phyloP scores from a whole-genome alignment of 1,140 invertebrate genomes.

The Chymomyza costata region DNA sequence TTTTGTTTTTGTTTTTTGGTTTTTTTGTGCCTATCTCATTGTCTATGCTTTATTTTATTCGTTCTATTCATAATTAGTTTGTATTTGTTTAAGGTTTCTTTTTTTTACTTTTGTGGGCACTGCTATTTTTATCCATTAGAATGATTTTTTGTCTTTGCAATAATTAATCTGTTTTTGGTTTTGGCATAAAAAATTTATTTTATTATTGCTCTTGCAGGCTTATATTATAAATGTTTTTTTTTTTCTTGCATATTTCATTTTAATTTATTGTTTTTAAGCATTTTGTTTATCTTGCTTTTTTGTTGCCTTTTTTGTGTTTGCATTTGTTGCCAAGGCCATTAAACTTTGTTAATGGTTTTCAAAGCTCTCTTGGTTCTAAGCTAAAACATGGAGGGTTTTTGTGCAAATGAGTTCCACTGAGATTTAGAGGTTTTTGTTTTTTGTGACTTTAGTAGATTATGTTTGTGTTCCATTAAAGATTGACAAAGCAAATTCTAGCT shows the following conservation, averaged over 20 bases:
- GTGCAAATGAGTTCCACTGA: too few species aligned
- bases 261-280: slow-evolving; percentile 16
- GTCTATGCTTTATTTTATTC: slow-evolving; percentile 17
- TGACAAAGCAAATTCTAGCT: too few species aligned
- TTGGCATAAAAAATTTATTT: slow-evolving; percentile 39
- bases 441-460: too few species aligned
- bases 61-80: slow-evolving; percentile 60
- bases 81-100: too few species aligned
- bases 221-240: slow-evolving; percentile 1
- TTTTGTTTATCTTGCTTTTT: slow-evolving; percentile 31
- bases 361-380: too few species aligned
- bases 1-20: slow-evolving; percentile 18
- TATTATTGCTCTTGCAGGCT: slow-evolving; percentile 12
- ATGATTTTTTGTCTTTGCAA: too few species aligned
- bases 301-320: slow-evolving; percentile 19
- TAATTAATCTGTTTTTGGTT: slow-evolving; percentile 32
- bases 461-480: too few species aligned
- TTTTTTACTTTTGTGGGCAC: too few species aligned
- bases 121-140: too few species aligned
- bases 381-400: too few species aligned
- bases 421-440: too few species aligned
- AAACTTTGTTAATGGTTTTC: slow-evolving; percentile 34
- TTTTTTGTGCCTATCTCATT: slow-evolving; percentile 11
- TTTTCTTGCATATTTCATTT: slow-evolving; percentile 9
- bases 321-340: slow-evolving; percentile 25